Conservation (phyloP, 2,113 vertebrate genomes). For the Mirounga angustirostris region DNA sequence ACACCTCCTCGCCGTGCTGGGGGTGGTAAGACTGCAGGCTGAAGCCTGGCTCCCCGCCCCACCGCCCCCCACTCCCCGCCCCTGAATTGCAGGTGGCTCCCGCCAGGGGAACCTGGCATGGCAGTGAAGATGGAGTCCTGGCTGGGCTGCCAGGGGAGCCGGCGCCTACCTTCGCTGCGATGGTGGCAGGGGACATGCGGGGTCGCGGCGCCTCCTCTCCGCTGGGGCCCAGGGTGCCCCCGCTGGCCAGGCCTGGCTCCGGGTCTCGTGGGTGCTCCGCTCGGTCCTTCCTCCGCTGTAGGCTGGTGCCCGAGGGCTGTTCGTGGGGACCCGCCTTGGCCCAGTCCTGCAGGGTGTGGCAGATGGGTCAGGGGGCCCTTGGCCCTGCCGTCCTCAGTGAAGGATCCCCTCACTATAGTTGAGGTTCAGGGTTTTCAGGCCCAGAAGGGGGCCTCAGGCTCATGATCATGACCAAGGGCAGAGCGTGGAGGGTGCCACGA, state of each 20-base stretch:
- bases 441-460: neutral
- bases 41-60: fast-evolving
- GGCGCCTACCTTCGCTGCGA: constrained; percentile 93
- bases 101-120: neutral
- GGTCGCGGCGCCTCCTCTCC: constrained; percentile 89
- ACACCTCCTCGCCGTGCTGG: constrained; percentile 96
- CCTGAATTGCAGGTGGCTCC: fast-evolving
- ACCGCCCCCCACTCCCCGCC: neutral
- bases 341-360: constrained; percentile 92
- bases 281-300: constrained; percentile 95
- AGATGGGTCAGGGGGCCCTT: neutral
- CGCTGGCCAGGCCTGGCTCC: constrained; percentile 85
- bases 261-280: constrained; percentile 92
- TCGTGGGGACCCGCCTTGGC: constrained; percentile 95
- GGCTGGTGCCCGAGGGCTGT: constrained; percentile 89
- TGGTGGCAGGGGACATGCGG: constrained; percentile 92
- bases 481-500: neutral
- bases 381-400: neutral
- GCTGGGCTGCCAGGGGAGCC: fast-evolving
- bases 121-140: neutral
- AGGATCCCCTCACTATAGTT: neutral
- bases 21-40: fast-evolving
- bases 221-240: constrained; percentile 82
- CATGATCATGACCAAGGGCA: neutral
- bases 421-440: neutral